Evolutionary conservation across 2,888 invertebrate genomes (phyloP).

Genomic region (Zele albiditarsus): DNA sequence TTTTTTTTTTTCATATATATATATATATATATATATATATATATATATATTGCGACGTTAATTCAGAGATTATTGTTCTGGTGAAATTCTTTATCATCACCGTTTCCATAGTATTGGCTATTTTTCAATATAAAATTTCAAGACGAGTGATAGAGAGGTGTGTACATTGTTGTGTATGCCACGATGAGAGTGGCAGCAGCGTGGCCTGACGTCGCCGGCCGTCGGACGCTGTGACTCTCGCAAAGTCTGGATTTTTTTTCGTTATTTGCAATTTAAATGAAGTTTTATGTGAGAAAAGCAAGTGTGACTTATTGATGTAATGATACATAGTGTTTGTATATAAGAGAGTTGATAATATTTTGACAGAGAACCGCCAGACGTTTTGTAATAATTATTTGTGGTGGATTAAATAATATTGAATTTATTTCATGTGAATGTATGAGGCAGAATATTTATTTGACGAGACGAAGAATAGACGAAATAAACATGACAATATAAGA

Average conservation of each 20-base stretch:
- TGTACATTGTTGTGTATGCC: neutral
- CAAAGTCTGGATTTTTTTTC: neutral
- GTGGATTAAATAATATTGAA: no score
- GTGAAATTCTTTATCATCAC: neutral
- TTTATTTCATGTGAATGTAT: no score
- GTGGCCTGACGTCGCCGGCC: conserved; percentile 47
- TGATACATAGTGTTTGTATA: no score
- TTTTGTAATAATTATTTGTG: no score
- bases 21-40: no score
- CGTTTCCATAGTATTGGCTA: no score
- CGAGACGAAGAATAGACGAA: no score
- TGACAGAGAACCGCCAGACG: no score
- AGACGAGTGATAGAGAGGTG: neutral
- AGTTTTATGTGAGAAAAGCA: conserved; percentile 23
- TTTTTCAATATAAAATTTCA: neutral
- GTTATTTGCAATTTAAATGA: conserved; percentile 44
- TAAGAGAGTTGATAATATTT: no score
- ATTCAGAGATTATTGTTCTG: neutral
- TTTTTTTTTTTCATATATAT: neutral
- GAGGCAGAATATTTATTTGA: no score
- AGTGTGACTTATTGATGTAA: neutral
- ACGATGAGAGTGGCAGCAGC: conserved; percentile 18
- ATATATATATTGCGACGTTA: neutral
- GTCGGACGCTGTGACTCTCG: conserved; percentile 42
- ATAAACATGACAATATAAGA: no score